Evolutionary conservation across 2,113 vertebrate genomes (phyloP), one percentile per base, ranked within the genome.

Genomic region (Trogon surrucura): DNA sequence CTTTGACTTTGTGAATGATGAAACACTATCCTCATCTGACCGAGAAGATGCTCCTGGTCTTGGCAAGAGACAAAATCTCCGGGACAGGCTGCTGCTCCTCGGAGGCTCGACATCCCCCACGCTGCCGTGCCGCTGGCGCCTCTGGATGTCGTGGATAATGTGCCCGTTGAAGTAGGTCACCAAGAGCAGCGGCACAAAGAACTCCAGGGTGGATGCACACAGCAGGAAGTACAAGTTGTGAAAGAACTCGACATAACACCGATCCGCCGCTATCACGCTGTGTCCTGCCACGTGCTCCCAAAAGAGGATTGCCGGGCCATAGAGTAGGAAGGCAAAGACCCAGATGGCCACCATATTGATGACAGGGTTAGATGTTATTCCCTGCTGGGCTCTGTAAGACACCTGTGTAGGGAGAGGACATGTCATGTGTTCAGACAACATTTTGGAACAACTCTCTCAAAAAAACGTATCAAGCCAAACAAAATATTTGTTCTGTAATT

Each of bases 131-230:
- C 32, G 65, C 75, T 81, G 86, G 16, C 80, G 64, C 41, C 97
- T 98, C 77, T 98, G 98, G 78, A 99, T 98, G 91, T 97, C 98
- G 92, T 98, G 95, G 97, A 99, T 99, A 96, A 99, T 99, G 94
- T 97, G 97, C 32, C 98, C 30, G 30, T 99, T 99, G 97, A 99
- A 99, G 97, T 98, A 99, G 70, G 97, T 96, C 96, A 99, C 98
- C 1, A 96, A 97, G 70, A 99, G 88, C 74, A 99, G 98, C 0
- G 99, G 99, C 16, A 98, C 88, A 73, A 99, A 98, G 97, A 99
- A 99, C 95, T 99, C 99, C 32, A 99, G 98, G n/a, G 98, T 97
- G 11, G 98, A 98, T 0, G 98, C 98, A 1, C 97, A 96, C 65
- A 99, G 97, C 16, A 99, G 97, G 93, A 99, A 99, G 92, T 98